Conservation (phyloP, 2,888 invertebrate genomes). For the Taenaris catops region DNA sequence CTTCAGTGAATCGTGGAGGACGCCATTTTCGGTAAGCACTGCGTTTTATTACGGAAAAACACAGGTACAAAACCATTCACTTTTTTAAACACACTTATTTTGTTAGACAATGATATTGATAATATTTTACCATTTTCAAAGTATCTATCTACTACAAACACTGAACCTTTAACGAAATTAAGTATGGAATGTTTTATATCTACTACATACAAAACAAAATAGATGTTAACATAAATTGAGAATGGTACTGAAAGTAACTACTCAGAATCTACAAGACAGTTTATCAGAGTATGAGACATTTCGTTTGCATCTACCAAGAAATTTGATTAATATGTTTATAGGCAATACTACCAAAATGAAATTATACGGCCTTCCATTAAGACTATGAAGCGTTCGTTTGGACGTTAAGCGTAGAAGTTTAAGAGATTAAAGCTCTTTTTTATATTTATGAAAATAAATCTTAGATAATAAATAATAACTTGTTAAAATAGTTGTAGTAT, state of each 20-base stretch:
- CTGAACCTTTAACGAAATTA: constrained; percentile 20
- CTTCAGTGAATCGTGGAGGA: constrained; percentile 88
- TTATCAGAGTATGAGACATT: constrained; percentile 6
- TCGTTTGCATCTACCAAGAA: constrained; percentile 15
- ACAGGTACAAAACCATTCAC: constrained; percentile 28
- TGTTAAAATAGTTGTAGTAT: too few relatives aligned
- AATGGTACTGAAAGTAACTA: constrained; percentile 29
- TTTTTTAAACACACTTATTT: constrained; percentile 15
- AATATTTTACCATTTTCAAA: constrained; percentile 9
- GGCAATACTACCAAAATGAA: too few relatives aligned
- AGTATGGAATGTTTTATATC: constrained; percentile 18
- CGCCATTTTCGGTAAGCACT: constrained; percentile 92
- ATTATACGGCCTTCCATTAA: too few relatives aligned
- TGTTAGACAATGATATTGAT: constrained; percentile 6
- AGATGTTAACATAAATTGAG: constrained; percentile 21
- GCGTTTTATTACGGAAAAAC: constrained; percentile 44
- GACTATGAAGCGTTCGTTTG: too few relatives aligned
- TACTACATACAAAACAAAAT: constrained; percentile 22
- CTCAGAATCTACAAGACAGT: constrained; percentile 27
- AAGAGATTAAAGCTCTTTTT: too few relatives aligned
- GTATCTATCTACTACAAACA: constrained; percentile 40
- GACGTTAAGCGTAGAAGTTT: too few relatives aligned
- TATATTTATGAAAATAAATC: too few relatives aligned
- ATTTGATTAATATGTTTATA: too few relatives aligned
- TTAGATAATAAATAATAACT: too few relatives aligned